These are phyloP conservation scores for Sericinus montela DNA, from an alignment of 2,888 invertebrate species.

Conservation along the genomic window DNA sequence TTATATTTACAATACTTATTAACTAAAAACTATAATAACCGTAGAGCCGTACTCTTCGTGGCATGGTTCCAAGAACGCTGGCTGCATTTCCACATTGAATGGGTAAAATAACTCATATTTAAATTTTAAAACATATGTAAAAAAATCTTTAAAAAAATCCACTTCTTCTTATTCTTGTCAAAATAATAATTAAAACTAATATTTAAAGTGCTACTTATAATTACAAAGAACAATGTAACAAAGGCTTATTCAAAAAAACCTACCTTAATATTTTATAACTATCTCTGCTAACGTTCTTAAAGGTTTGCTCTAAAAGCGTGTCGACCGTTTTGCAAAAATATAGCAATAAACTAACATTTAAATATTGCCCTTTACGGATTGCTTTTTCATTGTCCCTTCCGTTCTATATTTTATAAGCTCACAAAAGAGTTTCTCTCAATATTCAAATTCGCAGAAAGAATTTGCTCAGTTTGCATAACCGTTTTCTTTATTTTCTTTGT, in stretches of 20 bases:
- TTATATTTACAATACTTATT: too few species aligned
- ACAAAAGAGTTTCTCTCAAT: slow-evolving; percentile 54
- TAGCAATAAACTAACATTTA: slow-evolving; percentile 36
- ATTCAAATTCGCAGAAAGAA: slow-evolving; percentile 65
- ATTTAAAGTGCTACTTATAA: slow-evolving; percentile 38
- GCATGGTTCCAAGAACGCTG: too few species aligned
- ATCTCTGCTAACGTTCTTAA: slow-evolving; percentile 37
- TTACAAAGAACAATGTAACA: slow-evolving; percentile 31
- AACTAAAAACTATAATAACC: too few species aligned
- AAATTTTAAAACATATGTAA: too few species aligned
- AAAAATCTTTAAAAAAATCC: neutral
- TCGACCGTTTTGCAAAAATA: slow-evolving; percentile 36
- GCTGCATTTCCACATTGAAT: too few species aligned
- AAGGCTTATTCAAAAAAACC: slow-evolving; percentile 39
- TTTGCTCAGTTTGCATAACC: slow-evolving; percentile 50
- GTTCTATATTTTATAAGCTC: slow-evolving; percentile 38
- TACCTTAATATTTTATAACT: slow-evolving; percentile 37
- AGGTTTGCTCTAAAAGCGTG: slow-evolving; percentile 40
- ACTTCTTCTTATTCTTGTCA: slow-evolving; percentile 4
- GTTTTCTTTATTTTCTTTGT: slow-evolving; percentile 32
- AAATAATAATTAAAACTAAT: slow-evolving; percentile 10
- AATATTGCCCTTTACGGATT: slow-evolving; percentile 41
- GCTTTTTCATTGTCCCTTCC: slow-evolving; percentile 32
- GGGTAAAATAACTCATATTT: too few species aligned
- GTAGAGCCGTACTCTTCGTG: too few species aligned